phyloP scores from a whole-genome alignment of 35 echinoderm and acorn worm genomes.

The Ptychodera flava region DNA sequence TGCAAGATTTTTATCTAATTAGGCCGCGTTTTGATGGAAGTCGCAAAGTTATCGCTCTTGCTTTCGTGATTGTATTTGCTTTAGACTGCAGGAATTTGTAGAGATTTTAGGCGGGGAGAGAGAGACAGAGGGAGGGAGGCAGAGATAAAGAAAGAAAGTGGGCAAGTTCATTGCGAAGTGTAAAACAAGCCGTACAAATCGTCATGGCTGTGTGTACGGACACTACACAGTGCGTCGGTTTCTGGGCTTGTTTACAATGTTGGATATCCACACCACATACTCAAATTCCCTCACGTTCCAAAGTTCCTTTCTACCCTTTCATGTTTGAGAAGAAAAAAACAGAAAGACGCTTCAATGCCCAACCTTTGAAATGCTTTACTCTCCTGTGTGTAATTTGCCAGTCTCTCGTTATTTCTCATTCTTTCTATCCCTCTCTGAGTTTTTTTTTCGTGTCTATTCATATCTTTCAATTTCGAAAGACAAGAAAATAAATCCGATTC shows the following conservation, averaged over 20 bases:
- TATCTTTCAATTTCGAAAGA: too few species aligned
- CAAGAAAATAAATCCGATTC: too few species aligned
- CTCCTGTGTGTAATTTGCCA: too few species aligned
- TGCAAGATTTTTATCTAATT: neutral
- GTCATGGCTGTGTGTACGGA: neutral
- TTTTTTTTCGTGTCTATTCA: too few species aligned
- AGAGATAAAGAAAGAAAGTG: too few species aligned
- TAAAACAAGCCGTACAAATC: neutral
- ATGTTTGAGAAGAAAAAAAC: too few species aligned
- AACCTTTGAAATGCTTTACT: too few species aligned
- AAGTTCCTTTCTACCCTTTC: neutral
- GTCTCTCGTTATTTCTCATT: too few species aligned
- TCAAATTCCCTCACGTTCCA: neutral
- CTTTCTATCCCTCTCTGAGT: too few species aligned
- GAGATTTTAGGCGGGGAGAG: neutral
- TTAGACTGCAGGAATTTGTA: neutral
- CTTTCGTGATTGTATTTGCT: neutral
- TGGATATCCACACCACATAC: neutral
- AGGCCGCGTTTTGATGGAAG: neutral
- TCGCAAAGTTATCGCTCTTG: neutral
- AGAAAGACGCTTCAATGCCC: too few species aligned
- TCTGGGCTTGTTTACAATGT: neutral
- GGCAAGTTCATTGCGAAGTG: too few species aligned
- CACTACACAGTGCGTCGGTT: neutral
- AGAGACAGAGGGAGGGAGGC: too few species aligned